Evolutionary conservation across 2,797 vertebrate genomes (phyloP).

Genomic region (Natrix natrix): DNA sequence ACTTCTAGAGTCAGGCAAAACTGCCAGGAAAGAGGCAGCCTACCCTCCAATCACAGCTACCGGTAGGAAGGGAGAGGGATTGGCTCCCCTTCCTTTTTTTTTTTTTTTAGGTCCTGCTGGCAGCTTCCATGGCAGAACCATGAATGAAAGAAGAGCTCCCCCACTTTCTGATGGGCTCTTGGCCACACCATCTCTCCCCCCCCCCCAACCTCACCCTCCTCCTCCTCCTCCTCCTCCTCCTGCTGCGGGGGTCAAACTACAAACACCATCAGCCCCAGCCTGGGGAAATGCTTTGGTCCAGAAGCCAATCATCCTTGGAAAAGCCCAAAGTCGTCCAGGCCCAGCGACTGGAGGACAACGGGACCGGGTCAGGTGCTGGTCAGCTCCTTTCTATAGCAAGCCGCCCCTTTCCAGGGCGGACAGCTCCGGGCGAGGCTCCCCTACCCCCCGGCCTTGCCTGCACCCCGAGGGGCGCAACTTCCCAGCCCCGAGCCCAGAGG

Average conservation of each 20-base stretch:
- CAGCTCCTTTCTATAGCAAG: not conserved
- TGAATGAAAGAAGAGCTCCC: not conserved
- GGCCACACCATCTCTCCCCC: no score
- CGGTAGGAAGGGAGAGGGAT: no score
- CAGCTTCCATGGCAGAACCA: not conserved
- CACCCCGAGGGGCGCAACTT: not conserved
- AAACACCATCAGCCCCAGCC: not conserved
- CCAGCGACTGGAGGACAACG: not conserved
- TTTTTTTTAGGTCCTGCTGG: not conserved
- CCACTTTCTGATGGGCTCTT: not conserved
- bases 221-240: not conserved
- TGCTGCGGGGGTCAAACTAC: not conserved
- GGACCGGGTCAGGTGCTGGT: not conserved
- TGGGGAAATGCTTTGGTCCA: not conserved
- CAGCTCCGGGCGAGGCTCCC: not conserved
- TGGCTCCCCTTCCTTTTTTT: not conserved
- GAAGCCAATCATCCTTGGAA: not conserved
- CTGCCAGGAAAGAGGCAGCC: not conserved
- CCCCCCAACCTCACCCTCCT: not conserved
- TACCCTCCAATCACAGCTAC: not conserved
- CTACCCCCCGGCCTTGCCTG: not conserved
- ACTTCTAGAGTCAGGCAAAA: not conserved
- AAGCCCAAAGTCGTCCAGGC: not conserved
- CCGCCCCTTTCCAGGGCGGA: not conserved
- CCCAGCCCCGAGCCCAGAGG: not conserved